These are phyloP conservation scores for Tinamus major DNA, from an alignment of 2,797 vertebrate species.

Conservation along the genomic window DNA sequence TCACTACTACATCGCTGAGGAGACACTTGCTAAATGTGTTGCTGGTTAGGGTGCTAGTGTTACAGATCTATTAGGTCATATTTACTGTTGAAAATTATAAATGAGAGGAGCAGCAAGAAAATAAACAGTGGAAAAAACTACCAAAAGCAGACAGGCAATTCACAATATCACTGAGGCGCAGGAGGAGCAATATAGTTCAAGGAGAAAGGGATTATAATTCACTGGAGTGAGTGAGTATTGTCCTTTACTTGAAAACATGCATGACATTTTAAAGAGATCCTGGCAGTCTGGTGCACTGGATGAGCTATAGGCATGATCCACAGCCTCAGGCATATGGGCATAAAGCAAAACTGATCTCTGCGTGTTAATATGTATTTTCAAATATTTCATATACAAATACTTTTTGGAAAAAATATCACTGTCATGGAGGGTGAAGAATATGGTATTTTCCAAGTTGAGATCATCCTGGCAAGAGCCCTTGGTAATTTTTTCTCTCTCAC, in stretches of 20 bases:
- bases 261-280: background rate
- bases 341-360: background rate
- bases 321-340: background rate
- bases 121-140: background rate
- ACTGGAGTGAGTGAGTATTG: background rate
- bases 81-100: no score
- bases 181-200: background rate
- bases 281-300: rapidly evolving
- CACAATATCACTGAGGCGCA: background rate
- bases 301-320: rapidly evolving
- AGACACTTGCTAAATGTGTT: background rate
- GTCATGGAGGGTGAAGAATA: background rate
- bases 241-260: background rate
- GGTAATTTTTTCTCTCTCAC: background rate
- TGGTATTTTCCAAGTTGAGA: background rate
- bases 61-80: background rate
- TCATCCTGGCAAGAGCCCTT: background rate
- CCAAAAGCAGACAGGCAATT: background rate
- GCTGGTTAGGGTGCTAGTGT: background rate
- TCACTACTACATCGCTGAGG: background rate
- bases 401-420: background rate
- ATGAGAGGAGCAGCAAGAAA: background rate
- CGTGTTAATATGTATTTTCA: background rate
- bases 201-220: background rate
- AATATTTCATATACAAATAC: background rate